Evolutionary conservation across 2,888 invertebrate species (phyloP).

Genomic region (Hirtodrosophila histrioides): DNA sequence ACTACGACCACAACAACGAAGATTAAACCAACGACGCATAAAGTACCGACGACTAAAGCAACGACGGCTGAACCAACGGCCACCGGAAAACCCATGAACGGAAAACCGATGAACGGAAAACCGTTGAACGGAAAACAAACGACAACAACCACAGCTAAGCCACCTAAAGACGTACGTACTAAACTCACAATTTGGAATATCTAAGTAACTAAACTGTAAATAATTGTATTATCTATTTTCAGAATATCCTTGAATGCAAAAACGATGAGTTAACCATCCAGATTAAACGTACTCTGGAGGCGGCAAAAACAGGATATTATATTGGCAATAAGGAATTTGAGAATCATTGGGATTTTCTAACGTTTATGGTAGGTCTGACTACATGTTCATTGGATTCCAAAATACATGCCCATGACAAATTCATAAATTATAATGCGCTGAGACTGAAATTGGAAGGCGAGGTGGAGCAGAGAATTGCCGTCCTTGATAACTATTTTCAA

Average conservation of each 20-base stretch:
- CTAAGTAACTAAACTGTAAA: too few species aligned
- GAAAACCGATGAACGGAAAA: too few species aligned
- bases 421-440: conserved; percentile 20
- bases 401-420: conserved; percentile 5
- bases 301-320: conserved; percentile 15
- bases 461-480: conserved; percentile 10
- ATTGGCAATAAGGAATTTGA: conserved; percentile 36
- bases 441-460: conserved; percentile 34
- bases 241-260: not conserved
- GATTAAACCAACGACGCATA: too few species aligned
- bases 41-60: not conserved
- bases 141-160: not conserved
- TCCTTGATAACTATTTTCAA: conserved; percentile 18
- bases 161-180: not conserved
- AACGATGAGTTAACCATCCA: conserved; percentile 5
- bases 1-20: too few species aligned
- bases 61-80: not conserved
- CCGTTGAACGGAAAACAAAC: not conserved
- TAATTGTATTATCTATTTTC: not conserved
- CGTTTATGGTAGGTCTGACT: not conserved
- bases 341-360: not conserved
- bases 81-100: not conserved
- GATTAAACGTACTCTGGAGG: conserved; percentile 9
- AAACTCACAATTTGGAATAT: too few species aligned
- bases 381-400: not conserved